A percentile compares a stretch with the other conserved stretches of the same genome.
phyloP scores from a whole-genome alignment of 2,113 vertebrate genomes.

The Rhea americana region DNA sequence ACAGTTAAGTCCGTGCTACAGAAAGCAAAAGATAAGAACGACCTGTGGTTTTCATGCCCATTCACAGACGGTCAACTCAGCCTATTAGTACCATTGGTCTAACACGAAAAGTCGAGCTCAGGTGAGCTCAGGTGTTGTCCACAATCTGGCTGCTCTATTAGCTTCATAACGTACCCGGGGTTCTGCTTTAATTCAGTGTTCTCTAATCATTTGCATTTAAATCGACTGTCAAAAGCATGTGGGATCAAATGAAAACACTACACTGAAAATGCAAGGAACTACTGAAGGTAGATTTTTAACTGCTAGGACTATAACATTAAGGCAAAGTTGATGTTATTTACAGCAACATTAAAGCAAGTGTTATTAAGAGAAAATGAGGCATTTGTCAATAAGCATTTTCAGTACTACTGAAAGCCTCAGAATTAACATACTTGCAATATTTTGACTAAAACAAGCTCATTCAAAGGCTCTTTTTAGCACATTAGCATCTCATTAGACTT shows the following conservation, averaged over 20 bases:
- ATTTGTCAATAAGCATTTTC: constrained; percentile 46
- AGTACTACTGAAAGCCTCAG: constrained; percentile 10
- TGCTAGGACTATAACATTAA: background rate
- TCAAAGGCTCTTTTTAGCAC: constrained; percentile 19
- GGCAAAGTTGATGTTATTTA: constrained; percentile 13
- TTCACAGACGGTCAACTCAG: constrained; percentile 22
- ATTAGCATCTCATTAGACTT: background rate
- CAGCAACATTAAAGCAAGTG: constrained; percentile 29
- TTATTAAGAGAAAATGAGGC: constrained; percentile 44
- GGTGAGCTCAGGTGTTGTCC: constrained; percentile 10
- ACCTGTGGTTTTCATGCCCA: constrained; percentile 36
- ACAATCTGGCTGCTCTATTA: background rate
- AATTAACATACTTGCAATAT: constrained; percentile 35
- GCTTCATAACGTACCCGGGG: background rate
- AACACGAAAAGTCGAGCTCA: constrained; percentile 36
- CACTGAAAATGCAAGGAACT: constrained; percentile 15
- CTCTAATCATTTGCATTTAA: background rate
- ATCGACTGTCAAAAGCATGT: constrained; percentile 30
- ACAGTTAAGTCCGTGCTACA: background rate
- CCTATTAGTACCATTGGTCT: constrained; percentile 22
- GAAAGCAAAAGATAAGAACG: constrained; percentile 32
- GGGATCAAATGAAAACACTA: constrained; percentile 35
- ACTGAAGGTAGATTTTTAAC: background rate
- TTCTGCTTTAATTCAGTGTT: background rate
- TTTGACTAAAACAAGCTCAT: constrained; percentile 37